Evolutionary conservation across 2,113 vertebrate species (phyloP).

Genomic region (Syngnathus typhle): DNA sequence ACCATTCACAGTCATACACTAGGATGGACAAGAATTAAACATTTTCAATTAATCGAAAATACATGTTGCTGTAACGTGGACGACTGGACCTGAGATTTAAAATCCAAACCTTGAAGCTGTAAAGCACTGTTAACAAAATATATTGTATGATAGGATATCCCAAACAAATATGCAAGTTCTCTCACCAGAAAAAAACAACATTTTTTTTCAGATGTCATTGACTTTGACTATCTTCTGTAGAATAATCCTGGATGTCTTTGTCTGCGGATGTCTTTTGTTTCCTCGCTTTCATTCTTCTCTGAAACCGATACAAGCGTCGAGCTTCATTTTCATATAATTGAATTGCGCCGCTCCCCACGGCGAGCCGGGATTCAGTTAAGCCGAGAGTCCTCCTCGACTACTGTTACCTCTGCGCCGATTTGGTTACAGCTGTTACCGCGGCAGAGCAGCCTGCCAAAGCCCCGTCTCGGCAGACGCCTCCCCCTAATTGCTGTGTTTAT

Average conservation of each 20-base stretch:
- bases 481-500: conserved; percentile 78
- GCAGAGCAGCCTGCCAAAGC: conserved; percentile 61
- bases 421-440: conserved; percentile 71
- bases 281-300: conserved; percentile 23
- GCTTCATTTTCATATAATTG: conserved; percentile 77
- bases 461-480: conserved; percentile 69
- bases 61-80: no score
- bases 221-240: neutral
- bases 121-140: neutral
- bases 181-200: neutral
- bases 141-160: no score
- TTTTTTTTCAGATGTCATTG: neutral
- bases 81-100: neutral
- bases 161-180: no score
- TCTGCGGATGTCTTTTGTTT: conserved; percentile 24
- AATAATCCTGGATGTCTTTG: neutral
- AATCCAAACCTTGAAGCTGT: neutral
- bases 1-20: no score
- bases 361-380: conserved; percentile 72
- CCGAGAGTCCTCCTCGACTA: conserved; percentile 67
- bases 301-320: conserved; percentile 57
- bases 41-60: no score
- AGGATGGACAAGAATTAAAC: no score
- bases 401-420: conserved; percentile 68
- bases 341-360: conserved; percentile 65